Base-by-base conservation (phyloP, 2,888 invertebrate species). In the Entomobrya multifasciata region DNA sequence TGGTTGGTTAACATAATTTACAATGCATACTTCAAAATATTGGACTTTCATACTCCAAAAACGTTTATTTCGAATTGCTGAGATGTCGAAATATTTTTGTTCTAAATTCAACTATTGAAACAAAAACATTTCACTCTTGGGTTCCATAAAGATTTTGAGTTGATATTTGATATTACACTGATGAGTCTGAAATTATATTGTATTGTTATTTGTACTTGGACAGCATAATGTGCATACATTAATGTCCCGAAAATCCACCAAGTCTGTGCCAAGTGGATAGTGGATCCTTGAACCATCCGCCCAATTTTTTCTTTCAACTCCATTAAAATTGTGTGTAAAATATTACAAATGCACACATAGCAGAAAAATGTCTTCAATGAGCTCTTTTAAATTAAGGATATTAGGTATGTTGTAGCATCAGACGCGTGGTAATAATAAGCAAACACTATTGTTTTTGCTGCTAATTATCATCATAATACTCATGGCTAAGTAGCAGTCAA, bases 251-350 rank as follows among this genome's bases (percentile, higher is more conserved):
- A n/a, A 52, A 52, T n/a, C 17, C 5, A 6, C 15, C 52, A 6
- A 6, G 47, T 17, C 17, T 20, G 20, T 67, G 67, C 67, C 67
- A 67, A 67, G 20, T 67, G n/a, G n/a, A n/a, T n/a, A n/a, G n/a
- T n/a, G 22, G 67, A 67, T 44, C 67, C 67, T 67, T 67, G 67
- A 67, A 67, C 65, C 65, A 36, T 41, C 36, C 17, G 36, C 65
- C 65, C 17, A 65, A 65, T 65, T 65, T 30, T 65, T 41, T 65
- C 55, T 36, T 36, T 36, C 11, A 0, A 36, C 8, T 41, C 22
- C 67, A 67, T 67, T 67, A 44, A 67, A 67, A 22, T 22, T 67
- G 67, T 20, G 44, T 67, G 20, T 44, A 67, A 36, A 27, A 60
- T 60, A 67, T 44, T 22, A 22, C 44, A 44, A 13, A 17, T 5